Base-by-base conservation (phyloP, 2,888 invertebrate species). In the Belgica antarctica region DNA sequence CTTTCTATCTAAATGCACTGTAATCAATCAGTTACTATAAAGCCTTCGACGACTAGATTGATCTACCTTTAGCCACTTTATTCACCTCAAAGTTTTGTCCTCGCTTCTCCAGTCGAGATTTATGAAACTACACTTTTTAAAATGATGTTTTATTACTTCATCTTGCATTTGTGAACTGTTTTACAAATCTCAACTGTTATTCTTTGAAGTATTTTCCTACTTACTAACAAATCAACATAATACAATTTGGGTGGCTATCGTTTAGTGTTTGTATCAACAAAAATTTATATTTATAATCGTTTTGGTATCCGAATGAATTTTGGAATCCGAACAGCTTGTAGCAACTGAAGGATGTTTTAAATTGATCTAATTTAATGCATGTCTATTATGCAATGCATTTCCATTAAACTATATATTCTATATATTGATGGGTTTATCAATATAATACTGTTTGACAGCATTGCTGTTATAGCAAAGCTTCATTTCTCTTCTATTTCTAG, bases 221-320 rank as follows among this genome's bases (percentile, higher is more conserved):
- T 63, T 63, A 62, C 62, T 59, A 62, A 62, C 62, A 34, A 62
- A 62, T 62, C 62, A 62, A 62, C 62, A 22, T 62, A 62, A 62
- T 34, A 31, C 46, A 46, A n/a, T 46, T 31, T 31, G 34, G 5
- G 34, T 31, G 34, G 12, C 34, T 31, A 31, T 46, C 46, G 46
- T 46, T 46, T n/a, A 10, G 46, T 62, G 24, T n/a, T 62, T 7
- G 31, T 4, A 62, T 31, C 15, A 19, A 31, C 62, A 17, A 62
- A 62, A 19, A 41, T 41, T 41, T n/a, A n/a, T n/a, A n/a, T n/a
- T 10, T n/a, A 5, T 41, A 41, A 41, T 8, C 34, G 12, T 34
- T 34, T 34, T 15, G n/a, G 15, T 15, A 41, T 5, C 41, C 3
- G n/a, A n/a, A n/a, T n/a, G n/a, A n/a, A n/a, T n/a, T n/a, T n/a